Base-by-base conservation (phyloP, 2,797 vertebrate species). In the Chelmon rostratus region DNA sequence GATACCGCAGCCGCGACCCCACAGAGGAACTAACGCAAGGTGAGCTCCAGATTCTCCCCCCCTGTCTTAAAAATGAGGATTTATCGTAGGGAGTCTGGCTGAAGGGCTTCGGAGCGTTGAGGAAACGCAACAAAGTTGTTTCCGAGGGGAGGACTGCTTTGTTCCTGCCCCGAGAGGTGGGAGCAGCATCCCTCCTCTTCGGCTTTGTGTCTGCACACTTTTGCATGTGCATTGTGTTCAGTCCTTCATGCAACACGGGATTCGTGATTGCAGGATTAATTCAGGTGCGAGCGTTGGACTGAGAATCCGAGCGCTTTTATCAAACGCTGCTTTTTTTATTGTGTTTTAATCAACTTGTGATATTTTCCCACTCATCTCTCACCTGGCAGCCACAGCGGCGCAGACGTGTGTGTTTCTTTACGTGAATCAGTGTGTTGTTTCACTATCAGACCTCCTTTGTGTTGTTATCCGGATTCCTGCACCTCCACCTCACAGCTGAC, bases 151-250 rank as follows among this genome's bases (percentile, higher is more conserved):
- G 31, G 44, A 11, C 47, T 6, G 44, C 35, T 53, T 68, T 67
- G 44, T 58, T 50, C 15, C 47, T 23, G 69, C 65, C 0, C 42
- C 6, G 61, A 54, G 31, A 61, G 35, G 54, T 37, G 16, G 56
- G 28, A 73, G 68, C 81, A 68, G 80, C 81, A 49, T 83, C 84
- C 28, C 54, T 53, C 28, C 15, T 3, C 28, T 37, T 57, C 19
- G 75, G 59, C 69, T 87, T 87, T 83, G 87, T 85, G 83, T 88
- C 75, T 71, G 73, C 75, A 49, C 66, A 86, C 85, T 84, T 85
- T 28, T 28, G 66, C 61, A 10, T 11, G 57, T 33, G 70, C 72
- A 18, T 10, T 33, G 59, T 61, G 66, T 62, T 58, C 57, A 33
- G 19, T 8, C 67, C 38, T 37, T 44, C 47, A 35, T 16, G 38